Evolutionary conservation across 2,113 vertebrate genomes (phyloP).

Genomic region (human (Homo sapiens)): GRCh38 chr5:89669001-89669500

Average conservation of each 20-base stretch:
- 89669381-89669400: not conserved
- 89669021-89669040: not conserved
- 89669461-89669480: not conserved
- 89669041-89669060: not conserved
- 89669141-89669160: conserved; percentile 71
- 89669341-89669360: not conserved
- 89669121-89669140: conserved; percentile 63
- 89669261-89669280: conserved; percentile 43
- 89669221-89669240: conserved; percentile 60
- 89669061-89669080: not conserved
- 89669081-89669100: not conserved
- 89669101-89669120: conserved; percentile 53
- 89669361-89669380: not conserved
- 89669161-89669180: conserved; percentile 71
- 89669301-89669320: conserved; percentile 47
- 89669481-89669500: not conserved
- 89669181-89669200: conserved; percentile 71
- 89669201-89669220: conserved; percentile 70
- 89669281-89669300: conserved; percentile 47
- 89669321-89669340: not conserved
- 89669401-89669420: not conserved
- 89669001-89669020: not conserved
- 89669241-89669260: conserved; percentile 60
- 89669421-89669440: not conserved
- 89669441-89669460: not conserved